A percentile compares a stretch with the other conserved stretches of the same genome.
Conservation (phyloP, 2,888 invertebrate genomes). For the Hemicrepidius hirtus region DNA sequence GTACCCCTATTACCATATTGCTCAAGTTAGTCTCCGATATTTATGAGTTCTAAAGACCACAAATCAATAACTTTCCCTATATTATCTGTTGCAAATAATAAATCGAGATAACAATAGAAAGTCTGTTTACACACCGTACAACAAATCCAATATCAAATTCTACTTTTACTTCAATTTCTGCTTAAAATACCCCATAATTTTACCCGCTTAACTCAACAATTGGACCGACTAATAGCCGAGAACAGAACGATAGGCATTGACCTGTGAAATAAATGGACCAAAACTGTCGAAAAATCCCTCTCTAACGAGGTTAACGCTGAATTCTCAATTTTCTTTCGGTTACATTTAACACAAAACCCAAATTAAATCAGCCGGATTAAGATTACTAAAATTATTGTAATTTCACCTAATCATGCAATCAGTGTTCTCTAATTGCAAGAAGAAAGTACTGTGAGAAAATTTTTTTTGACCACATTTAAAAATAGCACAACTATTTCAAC, state of each 20-base stretch:
- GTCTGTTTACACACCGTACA: constrained; percentile 3
- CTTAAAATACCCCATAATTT: constrained; percentile 3
- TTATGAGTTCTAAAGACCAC: background rate
- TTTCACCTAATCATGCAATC: too few species aligned
- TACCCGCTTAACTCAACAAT: constrained; percentile 13
- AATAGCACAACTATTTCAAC: too few species aligned
- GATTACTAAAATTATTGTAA: too few species aligned
- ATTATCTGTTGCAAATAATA: background rate
- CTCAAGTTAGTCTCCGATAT: background rate
- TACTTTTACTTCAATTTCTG: constrained; percentile 8
- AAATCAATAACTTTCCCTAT: background rate
- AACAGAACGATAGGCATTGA: constrained; percentile 7
- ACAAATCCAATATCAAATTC: background rate
- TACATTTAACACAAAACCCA: too few species aligned
- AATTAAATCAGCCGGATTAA: too few species aligned
- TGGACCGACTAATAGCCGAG: constrained; percentile 8
- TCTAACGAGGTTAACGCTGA: too few species aligned
- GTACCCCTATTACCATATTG: background rate
- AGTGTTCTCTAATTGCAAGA: too few species aligned
- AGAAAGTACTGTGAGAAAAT: too few species aligned
- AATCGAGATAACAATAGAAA: constrained; percentile 6
- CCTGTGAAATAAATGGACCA: constrained; percentile 9
- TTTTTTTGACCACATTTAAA: too few species aligned
- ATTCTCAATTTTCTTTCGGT: too few species aligned
- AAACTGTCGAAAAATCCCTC: constrained; percentile 15